These are phyloP conservation scores for Calosoma granatense DNA, from an alignment of 1,140 invertebrate species.

Conservation along the genomic window DNA sequence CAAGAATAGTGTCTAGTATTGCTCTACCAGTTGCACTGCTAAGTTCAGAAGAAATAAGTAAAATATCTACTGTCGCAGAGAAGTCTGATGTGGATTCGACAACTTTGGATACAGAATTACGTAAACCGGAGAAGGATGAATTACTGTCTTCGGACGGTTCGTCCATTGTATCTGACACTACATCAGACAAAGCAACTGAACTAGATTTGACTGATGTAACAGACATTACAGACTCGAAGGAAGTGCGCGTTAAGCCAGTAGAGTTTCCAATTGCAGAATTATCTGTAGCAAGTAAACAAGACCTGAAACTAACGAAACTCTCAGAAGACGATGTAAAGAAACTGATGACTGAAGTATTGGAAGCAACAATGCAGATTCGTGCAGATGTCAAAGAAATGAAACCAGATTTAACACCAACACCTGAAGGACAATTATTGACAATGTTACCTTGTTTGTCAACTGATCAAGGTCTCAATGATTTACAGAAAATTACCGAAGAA, in stretches of 20 bases:
- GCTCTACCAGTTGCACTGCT: conserved; percentile 20
- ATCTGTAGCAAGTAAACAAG: conserved; percentile 12
- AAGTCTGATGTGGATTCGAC: not conserved
- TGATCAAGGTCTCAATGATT: conserved; percentile 19
- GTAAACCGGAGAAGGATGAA: not conserved
- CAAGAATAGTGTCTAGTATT: conserved; percentile 23
- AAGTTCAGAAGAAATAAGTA: not conserved
- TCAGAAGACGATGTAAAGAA: conserved; percentile 34
- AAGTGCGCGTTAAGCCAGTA: no score
- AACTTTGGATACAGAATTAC: not conserved
- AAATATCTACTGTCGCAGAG: not conserved
- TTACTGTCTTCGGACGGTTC: not conserved
- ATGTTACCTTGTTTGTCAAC: conserved; percentile 21
- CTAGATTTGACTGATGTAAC: conserved; percentile 15
- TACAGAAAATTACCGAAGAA: not conserved
- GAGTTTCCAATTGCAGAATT: conserved; percentile 13
- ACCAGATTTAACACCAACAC: conserved; percentile 42
- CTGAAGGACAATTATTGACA: conserved; percentile 32
- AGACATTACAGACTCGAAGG: conserved; percentile 14
- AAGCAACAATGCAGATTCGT: conserved; percentile 40
- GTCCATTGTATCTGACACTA: not conserved
- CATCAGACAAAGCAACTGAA: conserved; percentile 5
- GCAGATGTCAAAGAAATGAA: conserved; percentile 41
- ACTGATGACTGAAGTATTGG: conserved; percentile 39
- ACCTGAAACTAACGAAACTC: conserved; percentile 14